phyloP scores from a whole-genome alignment of 2,113 vertebrate genomes.

The Gallinago paraguaiae region DNA sequence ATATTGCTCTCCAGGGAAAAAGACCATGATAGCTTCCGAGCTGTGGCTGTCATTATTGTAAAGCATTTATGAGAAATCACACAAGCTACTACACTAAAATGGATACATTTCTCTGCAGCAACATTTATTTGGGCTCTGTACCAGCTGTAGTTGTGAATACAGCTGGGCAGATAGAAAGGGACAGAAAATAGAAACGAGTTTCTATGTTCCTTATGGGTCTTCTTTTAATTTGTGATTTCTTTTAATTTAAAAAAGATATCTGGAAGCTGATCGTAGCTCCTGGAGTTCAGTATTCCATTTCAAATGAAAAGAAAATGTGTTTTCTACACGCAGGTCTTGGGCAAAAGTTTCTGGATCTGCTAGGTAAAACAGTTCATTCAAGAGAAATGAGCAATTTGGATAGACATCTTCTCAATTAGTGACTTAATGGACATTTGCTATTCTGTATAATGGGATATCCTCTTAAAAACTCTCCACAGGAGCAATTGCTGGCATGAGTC shows the following conservation, averaged over 20 bases:
- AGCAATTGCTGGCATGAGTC: neutral
- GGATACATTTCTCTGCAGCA: conserved; percentile 20
- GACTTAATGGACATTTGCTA: neutral
- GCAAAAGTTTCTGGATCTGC: neutral
- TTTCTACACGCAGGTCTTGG: neutral
- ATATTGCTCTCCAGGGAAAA: conserved; percentile 20
- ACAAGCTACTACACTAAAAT: neutral
- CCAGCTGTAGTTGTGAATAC: neutral
- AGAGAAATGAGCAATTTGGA: conserved; percentile 14
- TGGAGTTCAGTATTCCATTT: neutral
- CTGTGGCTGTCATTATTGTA: conserved; percentile 9
- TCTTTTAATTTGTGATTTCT: neutral
- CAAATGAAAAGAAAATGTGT: neutral
- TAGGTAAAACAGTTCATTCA: neutral
- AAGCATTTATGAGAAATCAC: conserved; percentile 51
- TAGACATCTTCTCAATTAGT: neutral
- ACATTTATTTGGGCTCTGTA: neutral
- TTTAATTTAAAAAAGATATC: neutral
- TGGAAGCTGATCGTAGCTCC: neutral
- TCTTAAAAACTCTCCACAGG: neutral
- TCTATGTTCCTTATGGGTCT: neutral
- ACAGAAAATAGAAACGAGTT: neutral
- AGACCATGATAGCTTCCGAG: conserved; percentile 14
- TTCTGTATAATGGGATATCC: neutral
- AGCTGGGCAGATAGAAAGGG: neutral